Conservation (phyloP, 2,888 invertebrate species). For the Netelia virgata region DNA sequence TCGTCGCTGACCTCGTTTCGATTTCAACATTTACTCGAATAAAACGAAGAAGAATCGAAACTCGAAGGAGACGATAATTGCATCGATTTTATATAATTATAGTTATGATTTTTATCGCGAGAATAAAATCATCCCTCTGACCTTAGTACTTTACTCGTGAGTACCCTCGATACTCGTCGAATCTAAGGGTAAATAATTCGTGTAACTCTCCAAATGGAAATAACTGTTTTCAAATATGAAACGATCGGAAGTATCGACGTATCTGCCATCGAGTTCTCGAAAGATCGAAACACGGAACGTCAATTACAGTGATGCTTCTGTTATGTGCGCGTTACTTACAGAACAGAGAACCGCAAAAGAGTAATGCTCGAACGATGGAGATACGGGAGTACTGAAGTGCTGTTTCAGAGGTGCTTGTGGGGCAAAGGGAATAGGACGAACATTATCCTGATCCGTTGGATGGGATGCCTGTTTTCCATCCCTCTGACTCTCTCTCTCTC, state of each 20-base stretch:
- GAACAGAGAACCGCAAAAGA: slow-evolving; percentile 7
- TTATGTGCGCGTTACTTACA: slow-evolving; percentile 7
- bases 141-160: too few species aligned
- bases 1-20: background rate
- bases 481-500: background rate
- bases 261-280: too few species aligned
- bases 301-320: background rate
- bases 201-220: too few species aligned
- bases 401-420: slow-evolving; percentile 40
- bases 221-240: too few species aligned
- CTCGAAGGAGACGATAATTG: slow-evolving; percentile 32
- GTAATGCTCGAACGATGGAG: background rate
- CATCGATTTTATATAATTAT: background rate
- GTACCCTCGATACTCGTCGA: too few species aligned
- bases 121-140: too few species aligned
- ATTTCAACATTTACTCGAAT: background rate
- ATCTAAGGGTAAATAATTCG: too few species aligned
- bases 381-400: background rate
- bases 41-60: background rate
- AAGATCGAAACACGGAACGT: background rate
- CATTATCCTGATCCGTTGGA: slow-evolving; percentile 27
- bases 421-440: slow-evolving; percentile 41
- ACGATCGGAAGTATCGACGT: too few species aligned
- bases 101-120: background rate
- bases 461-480: slow-evolving; percentile 38